Evolutionary conservation across 1,140 invertebrate genomes (phyloP).

Genomic region (Vanessa tameamea): DNA sequence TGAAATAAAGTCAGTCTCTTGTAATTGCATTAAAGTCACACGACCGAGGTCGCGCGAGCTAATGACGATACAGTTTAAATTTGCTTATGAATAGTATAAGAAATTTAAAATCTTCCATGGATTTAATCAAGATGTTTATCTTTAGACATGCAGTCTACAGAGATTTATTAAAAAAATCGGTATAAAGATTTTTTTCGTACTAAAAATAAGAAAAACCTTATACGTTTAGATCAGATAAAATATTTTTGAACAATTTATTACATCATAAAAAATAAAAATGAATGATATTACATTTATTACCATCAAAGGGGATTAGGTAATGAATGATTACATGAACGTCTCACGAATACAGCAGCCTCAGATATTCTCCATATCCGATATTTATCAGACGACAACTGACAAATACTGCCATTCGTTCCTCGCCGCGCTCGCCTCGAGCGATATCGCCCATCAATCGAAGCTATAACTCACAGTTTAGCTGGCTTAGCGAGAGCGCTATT

Average conservation of each 20-base stretch:
- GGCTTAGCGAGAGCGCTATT: conserved; percentile 1
- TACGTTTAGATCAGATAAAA: too few species aligned
- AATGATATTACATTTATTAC: conserved; percentile 4
- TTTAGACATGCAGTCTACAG: too few species aligned
- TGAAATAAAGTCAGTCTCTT: too few species aligned
- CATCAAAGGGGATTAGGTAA: conserved; percentile 10
- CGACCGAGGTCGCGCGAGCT: too few species aligned
- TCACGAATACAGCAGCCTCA: conserved; percentile 20
- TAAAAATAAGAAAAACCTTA: too few species aligned
- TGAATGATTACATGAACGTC: conserved; percentile 12
- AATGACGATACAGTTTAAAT: too few species aligned
- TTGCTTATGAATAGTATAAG: too few species aligned
- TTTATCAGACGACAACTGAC: conserved; percentile 28
- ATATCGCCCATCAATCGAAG: conserved; percentile 24
- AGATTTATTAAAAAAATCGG: too few species aligned
- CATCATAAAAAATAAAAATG: neutral
- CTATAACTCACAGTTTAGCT: conserved; percentile 21
- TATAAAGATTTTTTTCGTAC: too few species aligned
- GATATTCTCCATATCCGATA: conserved; percentile 26
- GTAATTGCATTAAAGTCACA: too few species aligned
- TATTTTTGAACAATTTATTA: neutral
- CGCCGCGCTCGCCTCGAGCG: conserved; percentile 15
- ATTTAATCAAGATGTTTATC: too few species aligned
- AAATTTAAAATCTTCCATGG: too few species aligned
- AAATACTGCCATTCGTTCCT: conserved; percentile 23